A percentile compares a stretch with the other conserved stretches of the same genome.
phyloP scores from a whole-genome alignment of 2,888 invertebrate species.

The Digitonthophagus gazella region DNA sequence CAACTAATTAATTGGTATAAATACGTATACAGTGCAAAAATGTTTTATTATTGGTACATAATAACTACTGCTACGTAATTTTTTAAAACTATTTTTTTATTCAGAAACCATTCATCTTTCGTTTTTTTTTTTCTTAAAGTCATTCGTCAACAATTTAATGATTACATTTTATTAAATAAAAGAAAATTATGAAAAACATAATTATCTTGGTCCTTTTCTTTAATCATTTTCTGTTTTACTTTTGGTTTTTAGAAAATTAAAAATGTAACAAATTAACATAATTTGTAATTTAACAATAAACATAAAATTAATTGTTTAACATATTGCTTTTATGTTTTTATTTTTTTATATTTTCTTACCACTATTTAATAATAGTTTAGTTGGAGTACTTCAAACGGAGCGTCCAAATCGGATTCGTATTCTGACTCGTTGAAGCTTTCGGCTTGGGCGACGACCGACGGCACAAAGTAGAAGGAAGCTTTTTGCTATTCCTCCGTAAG shows the following conservation, averaged over 20 bases:
- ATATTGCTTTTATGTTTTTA: constrained; percentile 24
- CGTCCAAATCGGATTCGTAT: constrained; percentile 42
- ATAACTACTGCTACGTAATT: neutral
- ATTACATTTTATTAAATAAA: too few relatives aligned
- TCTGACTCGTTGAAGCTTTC: constrained; percentile 34
- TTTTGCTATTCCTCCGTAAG: constrained; percentile 72
- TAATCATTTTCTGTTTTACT: too few relatives aligned
- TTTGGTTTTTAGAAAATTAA: too few relatives aligned
- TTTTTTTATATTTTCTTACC: constrained; percentile 16
- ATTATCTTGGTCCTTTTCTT: too few relatives aligned
- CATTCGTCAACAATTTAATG: too few relatives aligned
- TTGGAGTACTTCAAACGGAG: constrained; percentile 44
- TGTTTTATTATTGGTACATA: neutral
- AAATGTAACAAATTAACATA: too few relatives aligned
- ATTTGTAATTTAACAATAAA: neutral
- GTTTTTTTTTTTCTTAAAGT: neutral
- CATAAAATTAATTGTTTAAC: neutral
- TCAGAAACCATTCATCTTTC: neutral
- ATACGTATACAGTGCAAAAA: neutral
- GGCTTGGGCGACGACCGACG: constrained; percentile 29
- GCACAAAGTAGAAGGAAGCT: constrained; percentile 37
- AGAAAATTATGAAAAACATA: too few relatives aligned
- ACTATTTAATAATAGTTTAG: constrained; percentile 25
- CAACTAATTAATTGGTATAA: too few relatives aligned
- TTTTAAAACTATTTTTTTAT: neutral